Conservation (phyloP, 2,888 invertebrate genomes). For the Mycogona germanica region DNA sequence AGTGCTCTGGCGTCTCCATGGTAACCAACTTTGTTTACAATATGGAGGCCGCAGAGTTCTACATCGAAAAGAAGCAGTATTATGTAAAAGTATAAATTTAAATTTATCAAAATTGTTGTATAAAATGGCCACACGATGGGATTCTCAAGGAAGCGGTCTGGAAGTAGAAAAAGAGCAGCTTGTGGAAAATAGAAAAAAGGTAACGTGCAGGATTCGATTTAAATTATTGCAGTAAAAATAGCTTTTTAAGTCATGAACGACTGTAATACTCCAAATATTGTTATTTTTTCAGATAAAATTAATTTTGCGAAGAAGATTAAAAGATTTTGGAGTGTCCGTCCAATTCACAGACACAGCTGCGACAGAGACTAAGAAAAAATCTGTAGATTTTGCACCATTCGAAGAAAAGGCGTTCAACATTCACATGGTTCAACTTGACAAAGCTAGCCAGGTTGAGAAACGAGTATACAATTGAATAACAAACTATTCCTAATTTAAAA, state of each 20-base stretch:
- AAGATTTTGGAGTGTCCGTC: slow-evolving; percentile 8
- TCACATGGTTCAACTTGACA: not conserved
- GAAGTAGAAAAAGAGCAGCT: slow-evolving; percentile 8
- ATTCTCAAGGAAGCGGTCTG: slow-evolving; percentile 2
- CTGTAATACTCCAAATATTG: not conserved
- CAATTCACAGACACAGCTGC: not conserved
- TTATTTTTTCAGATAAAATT: not conserved
- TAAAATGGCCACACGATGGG: not conserved
- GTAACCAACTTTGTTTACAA: slow-evolving; percentile 6
- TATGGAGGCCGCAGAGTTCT: no score
- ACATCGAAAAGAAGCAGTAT: no score
- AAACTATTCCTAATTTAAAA: not conserved
- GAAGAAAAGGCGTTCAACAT: slow-evolving; percentile 17
- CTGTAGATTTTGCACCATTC: slow-evolving; percentile 9
- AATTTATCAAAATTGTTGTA: no score
- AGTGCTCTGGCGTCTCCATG: no score
- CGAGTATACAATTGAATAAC: not conserved
- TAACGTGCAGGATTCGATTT: not conserved
- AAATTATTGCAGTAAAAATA: not conserved
- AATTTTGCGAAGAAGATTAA: slow-evolving; percentile 5
- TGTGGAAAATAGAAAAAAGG: not conserved
- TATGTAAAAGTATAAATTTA: no score
- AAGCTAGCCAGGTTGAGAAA: not conserved
- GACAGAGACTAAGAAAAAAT: slow-evolving; percentile 1
- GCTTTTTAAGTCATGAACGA: not conserved